A percentile compares a stretch with the other conserved stretches of the same genome.
These are phyloP conservation scores for Apotomis capreana DNA, from an alignment of 2,888 invertebrate genomes.

Conservation along the genomic window DNA sequence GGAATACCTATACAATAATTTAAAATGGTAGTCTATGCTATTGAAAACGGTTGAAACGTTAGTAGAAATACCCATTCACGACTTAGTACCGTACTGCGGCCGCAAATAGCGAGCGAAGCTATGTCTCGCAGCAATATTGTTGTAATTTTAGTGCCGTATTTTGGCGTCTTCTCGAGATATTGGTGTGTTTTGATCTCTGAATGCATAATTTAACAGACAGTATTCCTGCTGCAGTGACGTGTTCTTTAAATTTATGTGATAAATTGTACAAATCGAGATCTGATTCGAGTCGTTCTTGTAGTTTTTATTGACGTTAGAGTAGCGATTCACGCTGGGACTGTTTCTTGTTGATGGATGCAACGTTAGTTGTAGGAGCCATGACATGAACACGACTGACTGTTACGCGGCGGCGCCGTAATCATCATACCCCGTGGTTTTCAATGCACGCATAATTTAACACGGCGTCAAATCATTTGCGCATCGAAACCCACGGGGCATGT, in stretches of 20 bases:
- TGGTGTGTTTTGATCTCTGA: constrained; percentile 51
- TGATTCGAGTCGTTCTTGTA: constrained; percentile 72
- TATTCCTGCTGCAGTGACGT: constrained; percentile 59
- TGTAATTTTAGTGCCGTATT: constrained; percentile 38
- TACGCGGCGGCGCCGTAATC: constrained; percentile 25
- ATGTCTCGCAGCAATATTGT: neutral
- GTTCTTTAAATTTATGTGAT: constrained; percentile 76
- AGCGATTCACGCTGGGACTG: constrained; percentile 12
- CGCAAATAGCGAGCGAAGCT: constrained; percentile 19
- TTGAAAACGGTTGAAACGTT: too few relatives aligned
- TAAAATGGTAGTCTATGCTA: too few relatives aligned
- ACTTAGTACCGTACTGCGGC: constrained; percentile 46
- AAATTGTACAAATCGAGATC: constrained; percentile 80
- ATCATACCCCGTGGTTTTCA: constrained; percentile 1
- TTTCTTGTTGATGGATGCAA: constrained; percentile 32
- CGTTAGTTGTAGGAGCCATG: constrained; percentile 34
- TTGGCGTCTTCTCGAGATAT: constrained; percentile 20
- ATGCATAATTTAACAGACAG: constrained; percentile 55
- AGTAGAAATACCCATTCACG: constrained; percentile 40
- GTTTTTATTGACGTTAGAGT: constrained; percentile 68
- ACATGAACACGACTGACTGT: constrained; percentile 31
- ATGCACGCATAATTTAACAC: too few relatives aligned
- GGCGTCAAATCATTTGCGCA: too few relatives aligned
- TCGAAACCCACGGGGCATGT: too few relatives aligned
- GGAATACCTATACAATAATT: too few relatives aligned